Base-by-base conservation (phyloP, 1,140 invertebrate genomes). In the Agrilus planipennis region DNA sequence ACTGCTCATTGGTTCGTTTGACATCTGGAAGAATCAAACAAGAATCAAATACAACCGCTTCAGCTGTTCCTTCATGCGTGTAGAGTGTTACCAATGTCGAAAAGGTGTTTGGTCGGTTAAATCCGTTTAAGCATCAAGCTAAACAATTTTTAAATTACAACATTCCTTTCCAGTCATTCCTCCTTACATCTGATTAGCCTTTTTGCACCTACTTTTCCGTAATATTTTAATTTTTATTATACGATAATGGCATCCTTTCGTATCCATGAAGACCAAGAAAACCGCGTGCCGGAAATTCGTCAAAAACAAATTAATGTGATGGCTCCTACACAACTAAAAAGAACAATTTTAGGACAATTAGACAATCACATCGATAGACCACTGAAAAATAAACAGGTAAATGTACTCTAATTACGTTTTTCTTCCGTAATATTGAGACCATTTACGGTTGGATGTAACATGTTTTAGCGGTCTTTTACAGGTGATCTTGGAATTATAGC, bases 211-310 rank as follows among this genome's bases (percentile, higher is more conserved):
- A n/a, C n/a, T n/a, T n/a, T n/a, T n/a, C n/a, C n/a, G n/a, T n/a
- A n/a, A n/a, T 36, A 21, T 23, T 21, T 9, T 4, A n/a, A 21
- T 9, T 36, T 36, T 36, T 9, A 10, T 21, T 36, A 12, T 21
- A 21, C 11, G n/a, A 36, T 6, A 36, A 79, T 79, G 75, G 74
- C 75, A 58, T 68, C 68, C 35, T 71, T 79, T 54, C 65, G 70
- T 58, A 71, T 79, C 49, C 71, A 74, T 57, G 72, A 77, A 48
- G 76, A 79, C 61, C 74, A 78, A 61, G 76, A 80, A 65, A 79
- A 79, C 52, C 61, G 61, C 15, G 51, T 55, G 20, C 45, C 45
- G 12, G 55, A 57, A 45, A 34, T 47, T 50, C 30, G 57, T 18
- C 63, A 64, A 47, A 63, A 68, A 57, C 70, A 67, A 48, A 54